Conservation (phyloP, 2,797 vertebrate genomes). For the Anguilla anguilla region DNA sequence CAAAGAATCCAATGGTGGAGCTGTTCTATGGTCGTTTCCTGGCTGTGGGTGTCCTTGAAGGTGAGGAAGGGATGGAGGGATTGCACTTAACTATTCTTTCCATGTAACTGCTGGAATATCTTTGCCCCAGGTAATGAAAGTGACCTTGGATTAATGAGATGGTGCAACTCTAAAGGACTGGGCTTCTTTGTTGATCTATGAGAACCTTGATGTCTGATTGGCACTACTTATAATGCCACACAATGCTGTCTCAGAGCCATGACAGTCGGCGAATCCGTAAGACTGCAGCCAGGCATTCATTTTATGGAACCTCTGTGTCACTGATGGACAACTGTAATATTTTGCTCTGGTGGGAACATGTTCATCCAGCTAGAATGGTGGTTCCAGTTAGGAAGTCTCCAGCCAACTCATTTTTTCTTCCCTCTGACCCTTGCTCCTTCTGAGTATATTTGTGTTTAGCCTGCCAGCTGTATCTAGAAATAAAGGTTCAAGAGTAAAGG, state of each 20-base stretch:
- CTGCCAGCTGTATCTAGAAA: neutral
- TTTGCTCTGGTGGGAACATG: neutral
- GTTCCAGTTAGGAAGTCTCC: no score
- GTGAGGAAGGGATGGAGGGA: conserved; percentile 62
- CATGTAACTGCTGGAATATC: conserved; percentile 45
- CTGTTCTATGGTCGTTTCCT: conserved; percentile 96
- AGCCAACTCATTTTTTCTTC: conserved; percentile 53
- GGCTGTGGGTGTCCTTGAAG: conserved; percentile 95
- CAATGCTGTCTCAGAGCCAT: conserved; percentile 65
- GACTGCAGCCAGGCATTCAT: conserved; percentile 57
- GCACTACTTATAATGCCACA: conserved; percentile 73
- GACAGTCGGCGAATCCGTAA: conserved; percentile 44
- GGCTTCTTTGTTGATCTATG: conserved; percentile 61
- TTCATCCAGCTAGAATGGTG: neutral
- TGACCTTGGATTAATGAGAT: conserved; percentile 73
- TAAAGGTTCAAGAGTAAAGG: neutral
- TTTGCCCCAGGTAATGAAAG: conserved; percentile 65
- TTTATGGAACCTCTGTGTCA: conserved; percentile 52
- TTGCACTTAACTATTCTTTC: conserved; percentile 7
- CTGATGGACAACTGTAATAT: neutral
- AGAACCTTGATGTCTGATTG: conserved; percentile 71
- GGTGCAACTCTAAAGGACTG: conserved; percentile 58
- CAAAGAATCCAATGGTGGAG: conserved; percentile 99
- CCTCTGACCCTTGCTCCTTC: conserved; percentile 2
- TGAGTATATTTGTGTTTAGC: conserved; percentile 25